phyloP scores from a whole-genome alignment of 2,797 vertebrate species.

The Pygocentrus nattereri region DNA sequence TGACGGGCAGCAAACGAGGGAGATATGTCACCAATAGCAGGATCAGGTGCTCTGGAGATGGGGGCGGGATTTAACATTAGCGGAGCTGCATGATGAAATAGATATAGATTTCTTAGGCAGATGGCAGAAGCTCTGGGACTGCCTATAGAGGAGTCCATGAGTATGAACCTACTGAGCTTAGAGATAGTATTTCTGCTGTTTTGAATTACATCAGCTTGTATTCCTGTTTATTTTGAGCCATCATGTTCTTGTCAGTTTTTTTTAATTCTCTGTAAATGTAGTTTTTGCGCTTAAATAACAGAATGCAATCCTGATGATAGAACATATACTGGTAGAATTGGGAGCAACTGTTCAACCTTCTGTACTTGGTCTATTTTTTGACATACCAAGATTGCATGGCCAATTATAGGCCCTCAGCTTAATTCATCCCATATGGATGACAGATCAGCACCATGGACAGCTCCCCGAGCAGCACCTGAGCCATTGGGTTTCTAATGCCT shows the following conservation, averaged over 20 bases:
- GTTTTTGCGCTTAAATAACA: background rate
- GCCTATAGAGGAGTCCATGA: background rate
- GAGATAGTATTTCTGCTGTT: background rate
- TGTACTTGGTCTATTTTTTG: slow-evolving; percentile 25
- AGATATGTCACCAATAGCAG: slow-evolving; percentile 36
- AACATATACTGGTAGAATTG: background rate
- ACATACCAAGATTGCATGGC: slow-evolving; percentile 23
- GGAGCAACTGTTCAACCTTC: slow-evolving; percentile 3
- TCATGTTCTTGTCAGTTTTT: too few species aligned
- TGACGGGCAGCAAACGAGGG: slow-evolving; percentile 25
- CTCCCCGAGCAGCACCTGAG: slow-evolving; percentile 27
- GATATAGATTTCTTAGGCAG: slow-evolving; percentile 17
- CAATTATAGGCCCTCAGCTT: slow-evolving; percentile 30
- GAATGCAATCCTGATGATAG: background rate
- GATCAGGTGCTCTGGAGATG: background rate
- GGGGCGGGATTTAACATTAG: slow-evolving; percentile 30
- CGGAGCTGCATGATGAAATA: slow-evolving; percentile 24
- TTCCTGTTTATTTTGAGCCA: background rate
- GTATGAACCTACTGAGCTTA: background rate
- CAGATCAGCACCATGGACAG: slow-evolving; percentile 55
- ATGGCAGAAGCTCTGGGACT: slow-evolving; percentile 8
- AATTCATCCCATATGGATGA: slow-evolving; percentile 37
- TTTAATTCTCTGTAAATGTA: background rate
- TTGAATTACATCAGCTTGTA: background rate
- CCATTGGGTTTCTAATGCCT: slow-evolving; percentile 21